phyloP scores from a whole-genome alignment of 2,113 vertebrate species.

The Nothocercus nigrocapillus region DNA sequence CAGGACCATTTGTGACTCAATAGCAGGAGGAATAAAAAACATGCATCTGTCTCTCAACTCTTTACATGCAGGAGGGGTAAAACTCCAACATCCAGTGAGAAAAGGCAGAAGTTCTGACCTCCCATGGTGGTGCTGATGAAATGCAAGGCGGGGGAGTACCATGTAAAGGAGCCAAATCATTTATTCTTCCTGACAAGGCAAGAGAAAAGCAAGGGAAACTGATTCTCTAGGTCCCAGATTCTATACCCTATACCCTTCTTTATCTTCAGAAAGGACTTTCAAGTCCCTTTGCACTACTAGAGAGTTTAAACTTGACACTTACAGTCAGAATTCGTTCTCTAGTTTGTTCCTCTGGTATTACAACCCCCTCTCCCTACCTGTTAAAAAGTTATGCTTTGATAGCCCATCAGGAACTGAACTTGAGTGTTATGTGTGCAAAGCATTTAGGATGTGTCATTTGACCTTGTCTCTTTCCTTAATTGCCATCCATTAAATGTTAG shows the following conservation, averaged over 20 bases:
- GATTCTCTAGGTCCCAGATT: not conserved
- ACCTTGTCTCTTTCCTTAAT: not conserved
- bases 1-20: not conserved
- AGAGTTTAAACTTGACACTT: conserved; percentile 18
- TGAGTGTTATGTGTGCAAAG: not conserved
- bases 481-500: not conserved
- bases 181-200: not conserved
- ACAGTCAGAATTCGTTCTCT: not conserved
- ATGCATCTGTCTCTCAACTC: not conserved
- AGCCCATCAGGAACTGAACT: not conserved
- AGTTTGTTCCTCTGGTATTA: not conserved
- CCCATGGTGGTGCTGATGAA: not conserved
- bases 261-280: not conserved
- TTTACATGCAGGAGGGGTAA: not conserved
- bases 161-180: not conserved
- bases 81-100: not conserved
- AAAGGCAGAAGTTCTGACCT: not conserved
- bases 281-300: not conserved
- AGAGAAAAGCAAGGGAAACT: not conserved
- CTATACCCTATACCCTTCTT: not conserved
- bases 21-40: not conserved
- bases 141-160: not conserved
- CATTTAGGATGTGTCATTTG: not conserved
- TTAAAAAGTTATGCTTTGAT: not conserved
- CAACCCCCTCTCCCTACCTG: not conserved